Base-by-base conservation (phyloP, 2,113 vertebrate species). In the Myrmecobius fasciatus region DNA sequence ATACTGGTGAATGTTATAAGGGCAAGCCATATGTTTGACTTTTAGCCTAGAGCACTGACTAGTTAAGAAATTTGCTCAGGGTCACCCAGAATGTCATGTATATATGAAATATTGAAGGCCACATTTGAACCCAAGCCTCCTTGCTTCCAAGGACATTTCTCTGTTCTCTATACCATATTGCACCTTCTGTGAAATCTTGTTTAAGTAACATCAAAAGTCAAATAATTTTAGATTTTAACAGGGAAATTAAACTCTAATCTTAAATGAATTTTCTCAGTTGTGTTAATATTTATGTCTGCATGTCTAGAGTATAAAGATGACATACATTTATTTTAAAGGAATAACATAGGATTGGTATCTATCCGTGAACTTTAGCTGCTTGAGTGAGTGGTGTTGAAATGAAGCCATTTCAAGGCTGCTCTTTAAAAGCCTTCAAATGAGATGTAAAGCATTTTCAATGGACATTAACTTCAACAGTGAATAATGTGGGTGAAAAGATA, bases 381-480 rank as follows among this genome's bases (percentile, higher is more conserved):
- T 95, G 89, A 28, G 53, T 48, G 31, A 90, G 46, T 94, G 46
- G 53, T 52, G 47, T 56, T 92, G 36, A 92, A 96, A 92, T 83
- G 60, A 25, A 90, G 56, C 48, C 36, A 96, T 91, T 93, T 95
- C 25, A 96, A 95, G 48, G 60, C 67, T 94, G 6, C 9, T 49
- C 7, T 93, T 97, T 94, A 95, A 95, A 97, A 95, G 43, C 31
- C 92, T 93, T 96, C n/a, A 83, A 48, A 94, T 95, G 46, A 94
- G 48, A 96, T 93, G 36, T 93, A 53, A 54, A 49, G 22, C 89
- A 92, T 94, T 97, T 95, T 96, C 52, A 92, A 53, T 93, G 91
- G 94, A 36, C 14, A 97, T 92, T 92, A 95, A 56, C 93, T 95
- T 93, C 54, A 94, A 96, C 94, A 93, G 94, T 93, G 92, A 97